Percentiles rank a stretch among this genome's conserved stretches.
Evolutionary conservation across 92 coral and sea anemone species (phyloP).

Genomic region (Plumapathes pennacea): DNA sequence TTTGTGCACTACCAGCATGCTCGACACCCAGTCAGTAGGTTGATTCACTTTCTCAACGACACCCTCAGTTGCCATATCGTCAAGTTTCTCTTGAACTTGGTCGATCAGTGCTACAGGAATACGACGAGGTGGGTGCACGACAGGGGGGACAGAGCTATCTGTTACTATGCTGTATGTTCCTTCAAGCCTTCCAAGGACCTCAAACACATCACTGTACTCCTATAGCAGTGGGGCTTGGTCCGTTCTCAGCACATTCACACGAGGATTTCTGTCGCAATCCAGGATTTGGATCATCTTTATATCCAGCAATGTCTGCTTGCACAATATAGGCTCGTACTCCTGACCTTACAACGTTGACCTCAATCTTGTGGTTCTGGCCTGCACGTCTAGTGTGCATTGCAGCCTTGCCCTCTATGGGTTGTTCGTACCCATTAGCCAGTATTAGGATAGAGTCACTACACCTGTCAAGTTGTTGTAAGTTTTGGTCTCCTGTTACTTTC

Average conservation of each 20-base stretch:
- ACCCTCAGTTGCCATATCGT: constrained; percentile 8
- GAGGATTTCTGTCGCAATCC: constrained; percentile 6
- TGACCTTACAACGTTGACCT: constrained; percentile 30
- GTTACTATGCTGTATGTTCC: constrained; percentile 16
- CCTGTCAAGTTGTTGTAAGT: constrained; percentile 7
- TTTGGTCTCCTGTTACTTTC: constrained; percentile 7
- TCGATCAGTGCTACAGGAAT: constrained; percentile 25
- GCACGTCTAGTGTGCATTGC: constrained; percentile 12
- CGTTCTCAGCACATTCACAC: constrained; percentile 6
- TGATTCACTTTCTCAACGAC: constrained; percentile 17
- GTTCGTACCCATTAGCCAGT: constrained; percentile 51
- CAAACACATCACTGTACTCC: constrained; percentile 20
- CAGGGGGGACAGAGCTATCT: constrained; percentile 23
- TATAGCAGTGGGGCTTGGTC: constrained; percentile 17
- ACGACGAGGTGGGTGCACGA: constrained; percentile 19
- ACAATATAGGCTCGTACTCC: constrained; percentile 46
- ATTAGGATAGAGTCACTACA: constrained; percentile 31
- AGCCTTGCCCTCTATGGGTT: constrained; percentile 38
- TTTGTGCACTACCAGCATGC: constrained; percentile 33
- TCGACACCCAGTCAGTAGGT: constrained; percentile 54
- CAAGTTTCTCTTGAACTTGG: constrained; percentile 21
- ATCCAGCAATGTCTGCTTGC: constrained; percentile 44
- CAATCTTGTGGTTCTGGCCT: constrained; percentile 27
- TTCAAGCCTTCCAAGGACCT: constrained; percentile 23
- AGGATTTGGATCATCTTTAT: constrained; percentile 32